Conservation (phyloP, 2,113 vertebrate species). For the Mastomys natalensis region DNA sequence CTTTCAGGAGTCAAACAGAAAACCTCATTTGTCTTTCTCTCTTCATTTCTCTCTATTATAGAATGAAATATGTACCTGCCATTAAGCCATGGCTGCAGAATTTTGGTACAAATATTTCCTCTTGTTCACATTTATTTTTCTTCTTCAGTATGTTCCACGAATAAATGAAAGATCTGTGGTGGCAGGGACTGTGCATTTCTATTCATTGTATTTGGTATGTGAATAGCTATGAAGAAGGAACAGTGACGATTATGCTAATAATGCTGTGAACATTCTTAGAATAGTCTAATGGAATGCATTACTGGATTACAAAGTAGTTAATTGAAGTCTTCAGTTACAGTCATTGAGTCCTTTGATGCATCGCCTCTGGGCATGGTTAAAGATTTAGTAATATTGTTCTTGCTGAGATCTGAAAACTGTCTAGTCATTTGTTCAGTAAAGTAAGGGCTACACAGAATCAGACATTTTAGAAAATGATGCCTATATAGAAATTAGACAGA, state of each 20-base stretch:
- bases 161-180: not conserved
- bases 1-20: not conserved
- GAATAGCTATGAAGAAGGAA: conserved; percentile 46
- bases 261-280: conserved; percentile 31
- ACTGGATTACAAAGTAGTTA: conserved; percentile 73
- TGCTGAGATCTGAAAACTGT: conserved; percentile 71
- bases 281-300: conserved; percentile 64
- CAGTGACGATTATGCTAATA: not conserved
- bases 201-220: not conserved
- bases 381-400: conserved; percentile 78
- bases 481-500: conserved; percentile 59
- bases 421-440: conserved; percentile 73
- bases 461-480: conserved; percentile 37
- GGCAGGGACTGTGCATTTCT: not conserved
- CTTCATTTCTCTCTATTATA: not conserved
- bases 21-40: not conserved
- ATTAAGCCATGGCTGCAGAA: not conserved
- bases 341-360: conserved; percentile 74
- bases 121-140: not conserved
- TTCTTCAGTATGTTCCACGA: not conserved
- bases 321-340: conserved; percentile 74
- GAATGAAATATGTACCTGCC: not conserved
- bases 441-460: conserved; percentile 67
- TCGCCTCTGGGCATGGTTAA: conserved; percentile 73
- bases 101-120: not conserved